Evolutionary conservation across 2,113 vertebrate species (phyloP).

Genomic region (Oncorhynchus masou): DNA sequence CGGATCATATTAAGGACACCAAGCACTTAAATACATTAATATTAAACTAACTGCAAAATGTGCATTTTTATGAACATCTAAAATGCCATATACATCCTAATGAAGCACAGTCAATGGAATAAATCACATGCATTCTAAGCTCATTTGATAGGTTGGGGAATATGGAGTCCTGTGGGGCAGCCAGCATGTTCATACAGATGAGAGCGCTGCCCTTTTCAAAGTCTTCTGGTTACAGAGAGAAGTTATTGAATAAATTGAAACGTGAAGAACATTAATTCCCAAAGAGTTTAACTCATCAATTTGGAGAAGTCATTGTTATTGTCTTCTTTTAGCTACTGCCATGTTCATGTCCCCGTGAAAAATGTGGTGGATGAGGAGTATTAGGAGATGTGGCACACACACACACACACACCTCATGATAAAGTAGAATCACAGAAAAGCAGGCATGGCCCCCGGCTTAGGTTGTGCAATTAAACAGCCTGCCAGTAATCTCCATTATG

Average conservation of each 20-base stretch:
- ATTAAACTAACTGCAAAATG: not conserved
- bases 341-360: not conserved
- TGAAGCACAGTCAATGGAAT: not conserved
- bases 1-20: slow-evolving; percentile 23
- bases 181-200: not conserved
- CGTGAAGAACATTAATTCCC: not conserved
- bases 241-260: not conserved
- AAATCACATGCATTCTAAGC: not conserved
- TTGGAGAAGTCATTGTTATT: not conserved
- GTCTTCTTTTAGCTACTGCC: not conserved
- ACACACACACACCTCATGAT: not conserved
- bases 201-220: not conserved
- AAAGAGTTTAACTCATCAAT: not conserved
- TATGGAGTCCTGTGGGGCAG: not conserved
- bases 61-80: not conserved
- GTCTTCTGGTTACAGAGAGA: not conserved
- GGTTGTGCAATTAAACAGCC: slow-evolving; percentile 27
- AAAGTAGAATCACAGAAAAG: slow-evolving; percentile 20
- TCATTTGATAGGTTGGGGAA: not conserved
- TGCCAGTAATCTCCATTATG: slow-evolving; percentile 5
- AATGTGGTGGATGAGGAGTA: not conserved
- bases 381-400: not conserved
- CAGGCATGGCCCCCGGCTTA: slow-evolving; percentile 10
- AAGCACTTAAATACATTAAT: not conserved
- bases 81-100: not conserved